Evolutionary conservation across 1,140 invertebrate species (phyloP).

Genomic region (Atta texana): DNA sequence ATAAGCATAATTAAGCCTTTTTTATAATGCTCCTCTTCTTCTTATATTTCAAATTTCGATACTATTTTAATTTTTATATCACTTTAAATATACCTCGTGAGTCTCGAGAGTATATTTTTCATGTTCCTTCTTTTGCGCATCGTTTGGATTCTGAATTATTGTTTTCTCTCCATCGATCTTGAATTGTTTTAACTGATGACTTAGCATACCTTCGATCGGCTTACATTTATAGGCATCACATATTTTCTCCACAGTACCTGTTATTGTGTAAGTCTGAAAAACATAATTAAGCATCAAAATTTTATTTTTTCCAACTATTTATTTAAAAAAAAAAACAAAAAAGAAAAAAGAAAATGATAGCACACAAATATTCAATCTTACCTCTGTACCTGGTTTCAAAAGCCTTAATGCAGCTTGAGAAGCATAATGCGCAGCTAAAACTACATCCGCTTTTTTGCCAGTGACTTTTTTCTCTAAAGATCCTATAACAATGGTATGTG

Average conservation of each 20-base stretch:
- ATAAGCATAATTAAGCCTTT: background rate
- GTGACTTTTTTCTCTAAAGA: conserved; percentile 91
- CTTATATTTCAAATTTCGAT: background rate
- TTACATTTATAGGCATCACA: conserved; percentile 97
- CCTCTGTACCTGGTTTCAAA: conserved; percentile 96
- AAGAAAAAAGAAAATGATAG: background rate
- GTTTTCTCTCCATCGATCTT: conserved; percentile 99
- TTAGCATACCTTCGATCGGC: conserved; percentile 99
- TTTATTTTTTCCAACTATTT: background rate
- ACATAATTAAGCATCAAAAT: conserved; percentile 41
- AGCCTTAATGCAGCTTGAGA: conserved; percentile 97
- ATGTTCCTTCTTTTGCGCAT: conserved; percentile 98
- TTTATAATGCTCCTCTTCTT: background rate
- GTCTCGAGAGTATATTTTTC: conserved; percentile 98
- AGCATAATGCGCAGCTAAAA: conserved; percentile 97
- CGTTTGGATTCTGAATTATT: conserved; percentile 99
- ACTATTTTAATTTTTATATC: background rate
- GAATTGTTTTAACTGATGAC: conserved; percentile 98
- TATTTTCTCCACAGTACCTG: conserved; percentile 97
- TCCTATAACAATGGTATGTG: conserved; percentile 97
- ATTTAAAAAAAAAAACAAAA: too few relatives aligned
- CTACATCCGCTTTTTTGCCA: conserved; percentile 97
- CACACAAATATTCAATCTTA: conserved; percentile 81
- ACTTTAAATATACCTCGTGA: conserved; percentile 90
- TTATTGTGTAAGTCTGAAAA: conserved; percentile 95